Percentiles rank a stretch among this genome's conserved stretches.
Evolutionary conservation across 2,888 invertebrate genomes (phyloP).

Genomic region (Tenthredo amoena): DNA sequence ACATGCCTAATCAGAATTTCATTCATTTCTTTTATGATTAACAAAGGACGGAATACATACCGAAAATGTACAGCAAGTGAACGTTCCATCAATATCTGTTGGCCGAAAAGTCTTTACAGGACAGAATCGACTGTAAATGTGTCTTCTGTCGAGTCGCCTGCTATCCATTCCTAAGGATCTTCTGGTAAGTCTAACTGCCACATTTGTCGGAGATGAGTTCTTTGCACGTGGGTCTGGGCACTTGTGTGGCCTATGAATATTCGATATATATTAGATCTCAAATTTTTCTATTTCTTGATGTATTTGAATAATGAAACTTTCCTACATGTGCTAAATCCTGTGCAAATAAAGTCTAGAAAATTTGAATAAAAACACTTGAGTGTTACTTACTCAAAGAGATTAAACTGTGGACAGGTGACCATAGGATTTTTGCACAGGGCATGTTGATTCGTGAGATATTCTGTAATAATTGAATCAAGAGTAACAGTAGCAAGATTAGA

Average conservation of each 20-base stretch:
- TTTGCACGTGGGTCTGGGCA: slow-evolving; percentile 93
- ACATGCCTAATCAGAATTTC: not conserved
- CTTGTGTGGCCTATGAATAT: slow-evolving; percentile 89
- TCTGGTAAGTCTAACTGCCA: slow-evolving; percentile 80
- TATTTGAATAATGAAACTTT: not conserved
- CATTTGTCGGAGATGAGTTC: slow-evolving; percentile 85
- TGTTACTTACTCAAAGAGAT: slow-evolving; percentile 89
- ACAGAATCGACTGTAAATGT: slow-evolving; percentile 91
- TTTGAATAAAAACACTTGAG: not conserved
- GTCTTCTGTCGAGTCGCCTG: slow-evolving; percentile 87
- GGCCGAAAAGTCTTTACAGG: slow-evolving; percentile 87
- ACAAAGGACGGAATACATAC: slow-evolving; percentile 63
- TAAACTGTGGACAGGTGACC: slow-evolving; percentile 98
- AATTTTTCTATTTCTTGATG: not conserved
- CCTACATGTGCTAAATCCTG: not conserved
- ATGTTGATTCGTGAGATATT: slow-evolving; percentile 98
- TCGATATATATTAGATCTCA: slow-evolving; percentile 21
- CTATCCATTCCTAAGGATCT: slow-evolving; percentile 79
- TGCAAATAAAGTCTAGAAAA: not conserved
- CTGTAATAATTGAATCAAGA: slow-evolving; percentile 95
- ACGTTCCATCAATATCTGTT: slow-evolving; percentile 86
- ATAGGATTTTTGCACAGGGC: slow-evolving; percentile 99
- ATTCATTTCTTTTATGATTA: not conserved
- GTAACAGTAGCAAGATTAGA: slow-evolving; percentile 80
- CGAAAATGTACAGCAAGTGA: slow-evolving; percentile 87